A percentile compares a stretch with the other conserved stretches of the same genome.
phyloP scores from a whole-genome alignment of 2,888 invertebrate genomes.

The Drosophila meridionalis region DNA sequence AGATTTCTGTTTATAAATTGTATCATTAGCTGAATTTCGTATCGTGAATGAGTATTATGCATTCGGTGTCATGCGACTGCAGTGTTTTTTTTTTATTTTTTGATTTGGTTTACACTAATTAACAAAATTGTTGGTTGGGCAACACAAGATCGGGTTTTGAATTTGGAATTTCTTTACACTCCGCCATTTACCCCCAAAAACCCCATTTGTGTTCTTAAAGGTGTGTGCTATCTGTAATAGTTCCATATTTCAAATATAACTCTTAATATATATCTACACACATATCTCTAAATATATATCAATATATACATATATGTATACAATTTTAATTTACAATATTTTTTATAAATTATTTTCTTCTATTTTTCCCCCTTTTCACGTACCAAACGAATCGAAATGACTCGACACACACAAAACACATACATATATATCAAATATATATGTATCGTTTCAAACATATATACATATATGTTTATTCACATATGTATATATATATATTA shows the following conservation, averaged over 20 bases:
- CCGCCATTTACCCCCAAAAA: neutral
- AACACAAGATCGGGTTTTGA: neutral
- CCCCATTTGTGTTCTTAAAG: conserved; percentile 5
- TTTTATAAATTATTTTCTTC: conserved; percentile 71
- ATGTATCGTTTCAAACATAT: conserved; percentile 16
- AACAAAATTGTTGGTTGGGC: conserved; percentile 35
- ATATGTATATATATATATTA: conserved; percentile 2
- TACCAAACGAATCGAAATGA: conserved; percentile 61
- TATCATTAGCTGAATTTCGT: neutral
- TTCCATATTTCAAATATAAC: conserved; percentile 25
- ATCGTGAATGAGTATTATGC: neutral
- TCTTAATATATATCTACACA: conserved; percentile 8
- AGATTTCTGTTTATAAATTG: too few species aligned
- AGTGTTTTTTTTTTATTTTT: neutral
- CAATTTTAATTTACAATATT: conserved; percentile 64
- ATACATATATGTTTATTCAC: conserved; percentile 6
- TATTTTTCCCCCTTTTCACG: conserved; percentile 64
- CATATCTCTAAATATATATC: conserved; percentile 24
- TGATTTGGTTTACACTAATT: conserved; percentile 17
- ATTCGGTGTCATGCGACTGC: neutral
- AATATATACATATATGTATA: conserved; percentile 26
- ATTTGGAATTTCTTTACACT: conserved; percentile 14
- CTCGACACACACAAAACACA: conserved; percentile 22
- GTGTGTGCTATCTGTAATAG: conserved; percentile 16
- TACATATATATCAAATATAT: conserved; percentile 21